Evolutionary conservation across 2,113 vertebrate species (phyloP).

Genomic region (Ceyx cyanopectus): DNA sequence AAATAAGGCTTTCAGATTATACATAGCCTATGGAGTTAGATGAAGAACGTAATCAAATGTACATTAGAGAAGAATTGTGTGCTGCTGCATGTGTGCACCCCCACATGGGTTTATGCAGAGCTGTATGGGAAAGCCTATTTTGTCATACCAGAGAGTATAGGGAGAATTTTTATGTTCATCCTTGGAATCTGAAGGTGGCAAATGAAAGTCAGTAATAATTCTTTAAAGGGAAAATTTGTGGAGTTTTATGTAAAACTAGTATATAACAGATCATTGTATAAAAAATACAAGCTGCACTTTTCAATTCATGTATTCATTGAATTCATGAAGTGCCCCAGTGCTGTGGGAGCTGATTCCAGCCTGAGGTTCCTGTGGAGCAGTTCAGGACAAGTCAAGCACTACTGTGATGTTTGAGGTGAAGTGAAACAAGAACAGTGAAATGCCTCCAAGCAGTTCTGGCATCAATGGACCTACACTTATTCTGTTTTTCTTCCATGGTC

Average conservation of each 20-base stretch:
- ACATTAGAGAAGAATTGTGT: background rate
- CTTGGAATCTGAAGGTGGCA: background rate
- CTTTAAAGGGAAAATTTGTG: background rate
- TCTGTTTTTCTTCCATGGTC: background rate
- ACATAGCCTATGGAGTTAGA: background rate
- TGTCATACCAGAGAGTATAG: background rate
- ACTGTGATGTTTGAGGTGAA: background rate
- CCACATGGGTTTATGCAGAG: background rate
- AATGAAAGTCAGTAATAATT: background rate
- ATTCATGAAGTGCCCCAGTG: background rate
- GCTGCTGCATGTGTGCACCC: background rate
- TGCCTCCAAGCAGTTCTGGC: background rate
- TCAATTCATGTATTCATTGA: background rate
- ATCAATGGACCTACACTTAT: accelerated
- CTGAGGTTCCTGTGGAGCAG: background rate
- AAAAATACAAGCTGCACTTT: background rate
- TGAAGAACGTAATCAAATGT: background rate
- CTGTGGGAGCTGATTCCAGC: accelerated
- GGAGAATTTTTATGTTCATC: background rate
- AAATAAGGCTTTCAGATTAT: background rate
- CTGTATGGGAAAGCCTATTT: background rate
- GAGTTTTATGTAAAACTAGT: background rate
- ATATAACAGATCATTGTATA: background rate
- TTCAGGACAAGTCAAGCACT: background rate
- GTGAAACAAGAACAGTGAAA: background rate